Evolutionary conservation across 2,113 vertebrate species (phyloP).

Genomic region (Crotalus tigris): DNA sequence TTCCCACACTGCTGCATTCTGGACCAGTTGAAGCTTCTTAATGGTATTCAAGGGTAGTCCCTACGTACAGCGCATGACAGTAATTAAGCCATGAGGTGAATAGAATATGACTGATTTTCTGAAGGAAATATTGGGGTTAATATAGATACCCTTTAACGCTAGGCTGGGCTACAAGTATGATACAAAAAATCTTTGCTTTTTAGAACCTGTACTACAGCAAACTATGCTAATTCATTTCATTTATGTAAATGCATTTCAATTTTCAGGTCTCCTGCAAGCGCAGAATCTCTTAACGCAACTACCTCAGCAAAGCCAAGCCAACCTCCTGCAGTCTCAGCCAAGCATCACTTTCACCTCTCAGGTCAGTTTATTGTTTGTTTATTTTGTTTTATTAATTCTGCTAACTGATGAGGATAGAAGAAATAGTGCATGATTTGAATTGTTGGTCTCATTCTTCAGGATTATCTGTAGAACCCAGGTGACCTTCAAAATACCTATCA

Average conservation of each 20-base stretch:
- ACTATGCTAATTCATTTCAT: not conserved
- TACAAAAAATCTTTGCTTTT: not conserved
- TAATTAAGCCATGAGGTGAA: not conserved
- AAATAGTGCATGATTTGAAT: not conserved
- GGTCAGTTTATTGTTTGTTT: conserved; percentile 70
- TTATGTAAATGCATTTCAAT: not conserved
- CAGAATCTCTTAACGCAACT: conserved; percentile 98
- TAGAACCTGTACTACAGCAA: not conserved
- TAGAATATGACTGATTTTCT: not conserved
- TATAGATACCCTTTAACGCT: not conserved
- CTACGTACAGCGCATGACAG: not conserved
- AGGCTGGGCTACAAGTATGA: not conserved
- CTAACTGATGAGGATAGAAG: not conserved
- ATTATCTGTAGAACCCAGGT: not conserved
- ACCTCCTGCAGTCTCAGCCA: conserved; percentile 98
- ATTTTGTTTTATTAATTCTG: conserved; percentile 6
- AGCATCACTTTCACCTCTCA: conserved; percentile 96
- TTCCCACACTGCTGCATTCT: not conserved
- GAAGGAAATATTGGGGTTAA: not conserved
- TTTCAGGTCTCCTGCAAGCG: conserved; percentile 92
- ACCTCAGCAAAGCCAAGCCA: conserved; percentile 99
- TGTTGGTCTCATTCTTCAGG: not conserved
- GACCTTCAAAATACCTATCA: not conserved
- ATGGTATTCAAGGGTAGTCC: not conserved
- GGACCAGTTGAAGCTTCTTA: not conserved